Conservation (phyloP, 2,888 invertebrate species). For the Temnothorax unifasciatus region DNA sequence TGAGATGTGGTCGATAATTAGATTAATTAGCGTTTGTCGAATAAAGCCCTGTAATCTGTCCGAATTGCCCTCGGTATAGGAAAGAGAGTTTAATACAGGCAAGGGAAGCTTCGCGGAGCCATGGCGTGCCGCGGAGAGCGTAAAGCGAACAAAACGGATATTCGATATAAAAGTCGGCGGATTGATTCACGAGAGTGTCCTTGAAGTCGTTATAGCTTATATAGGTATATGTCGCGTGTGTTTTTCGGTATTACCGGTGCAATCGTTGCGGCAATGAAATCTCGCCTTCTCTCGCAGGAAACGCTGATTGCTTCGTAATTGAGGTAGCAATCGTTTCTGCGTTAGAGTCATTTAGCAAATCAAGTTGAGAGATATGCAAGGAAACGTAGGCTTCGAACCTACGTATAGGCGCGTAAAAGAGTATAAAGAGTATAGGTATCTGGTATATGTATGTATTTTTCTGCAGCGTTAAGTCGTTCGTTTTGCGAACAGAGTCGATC, state of each 20-base stretch:
- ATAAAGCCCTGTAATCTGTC: slow-evolving; percentile 80
- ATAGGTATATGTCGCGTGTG: not conserved
- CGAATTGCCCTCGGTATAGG: slow-evolving; percentile 52
- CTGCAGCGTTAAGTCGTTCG: not conserved
- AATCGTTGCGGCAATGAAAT: slow-evolving; percentile 17
- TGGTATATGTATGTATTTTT: not conserved
- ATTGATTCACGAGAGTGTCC: slow-evolving; percentile 54
- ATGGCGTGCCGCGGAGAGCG: slow-evolving; percentile 39
- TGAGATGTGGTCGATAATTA: slow-evolving; percentile 81
- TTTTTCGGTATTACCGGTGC: slow-evolving; percentile 13
- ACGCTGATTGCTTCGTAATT: slow-evolving; percentile 11
- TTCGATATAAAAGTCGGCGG: slow-evolving; percentile 50
- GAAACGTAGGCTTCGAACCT: not conserved
- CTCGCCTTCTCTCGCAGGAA: not conserved
- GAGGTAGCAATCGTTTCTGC: not conserved
- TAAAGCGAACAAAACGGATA: slow-evolving; percentile 37
- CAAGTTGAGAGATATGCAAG: not conserved
- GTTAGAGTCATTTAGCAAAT: not conserved
- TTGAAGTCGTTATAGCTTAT: not conserved
- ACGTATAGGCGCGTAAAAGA: not conserved
- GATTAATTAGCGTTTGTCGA: slow-evolving; percentile 82
- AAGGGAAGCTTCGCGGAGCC: slow-evolving; percentile 13
- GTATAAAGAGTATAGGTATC: not conserved
- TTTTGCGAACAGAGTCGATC: not conserved
- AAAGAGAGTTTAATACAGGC: slow-evolving; percentile 37